Evolutionary conservation across 2,888 invertebrate genomes (phyloP), one percentile per base, ranked within the genome.

Genomic region (Drosophila peninsularis): DNA sequence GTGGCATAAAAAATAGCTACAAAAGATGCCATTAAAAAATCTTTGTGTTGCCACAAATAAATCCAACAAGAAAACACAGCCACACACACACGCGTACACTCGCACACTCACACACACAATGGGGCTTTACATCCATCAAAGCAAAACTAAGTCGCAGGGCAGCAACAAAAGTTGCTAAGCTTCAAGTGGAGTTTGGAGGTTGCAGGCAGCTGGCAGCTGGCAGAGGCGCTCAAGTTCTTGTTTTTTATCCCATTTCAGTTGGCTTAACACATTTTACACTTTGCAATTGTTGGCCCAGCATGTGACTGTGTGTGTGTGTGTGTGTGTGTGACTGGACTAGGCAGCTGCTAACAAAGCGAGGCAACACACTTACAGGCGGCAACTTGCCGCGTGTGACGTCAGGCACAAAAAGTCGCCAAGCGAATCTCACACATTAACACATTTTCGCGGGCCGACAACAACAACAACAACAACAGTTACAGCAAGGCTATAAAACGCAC

Each of bases 221-320:
- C n/a, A 34, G 50, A 11, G 45, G 14, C 32, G 53, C 47, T 42
- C 57, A 52, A 42, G 41, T 62, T 61, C 45, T 58, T 45, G 49
- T 39, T 53, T 64, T 65, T 41, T 54, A 54, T 34, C 72, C 72
- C 78, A 75, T 83, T 80, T 82, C 84, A 89, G 81, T 80, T 86
- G 83, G 81, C 89, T 88, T 88, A 89, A 89, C 89, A 78, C 84
- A 78, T 84, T 88, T 89, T 84, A 88, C 88, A 89, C 88, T 88
- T 84, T 79, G 75, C 88, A 85, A 87, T 85, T 88, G 85, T 85
- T 86, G 52, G 72, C 30, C 69, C 57, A 56, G 70, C 60, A 56
- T 66, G 62, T n/a, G 17, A 6, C 11, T 27, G n/a, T 5, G 44
- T 45, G 10, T 14, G 44, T 21, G 19, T 32, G 45, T 21, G 30